phyloP scores from a whole-genome alignment of 2,113 vertebrate genomes.

The Choloepus hoffmanni region DNA sequence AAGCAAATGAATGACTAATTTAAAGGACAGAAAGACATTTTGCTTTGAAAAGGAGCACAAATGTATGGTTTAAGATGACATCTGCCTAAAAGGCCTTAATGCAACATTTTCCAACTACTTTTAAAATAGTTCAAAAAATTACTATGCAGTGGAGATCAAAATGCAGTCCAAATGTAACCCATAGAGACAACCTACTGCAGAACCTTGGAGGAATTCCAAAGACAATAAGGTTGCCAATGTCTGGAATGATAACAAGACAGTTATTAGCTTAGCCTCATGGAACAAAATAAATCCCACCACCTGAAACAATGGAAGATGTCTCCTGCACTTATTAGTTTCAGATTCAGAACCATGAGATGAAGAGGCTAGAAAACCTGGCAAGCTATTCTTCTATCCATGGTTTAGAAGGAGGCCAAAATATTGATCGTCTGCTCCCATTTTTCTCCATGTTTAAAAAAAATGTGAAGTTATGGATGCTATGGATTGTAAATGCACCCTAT shows the following conservation, averaged over 20 bases:
- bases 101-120: neutral
- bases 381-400: neutral
- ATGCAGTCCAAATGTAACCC: neutral
- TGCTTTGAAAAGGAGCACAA: constrained; percentile 6
- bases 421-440: neutral
- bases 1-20: neutral
- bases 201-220: constrained; percentile 2
- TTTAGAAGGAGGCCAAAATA: neutral
- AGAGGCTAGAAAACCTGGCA: neutral
- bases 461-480: neutral
- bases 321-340: neutral
- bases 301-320: neutral
- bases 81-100: neutral
- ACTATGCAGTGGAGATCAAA: constrained; percentile 15
- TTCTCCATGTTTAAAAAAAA: neutral
- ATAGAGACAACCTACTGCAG: neutral
- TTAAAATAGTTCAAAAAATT: constrained; percentile 19
- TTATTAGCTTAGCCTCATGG: neutral
- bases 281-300: neutral
- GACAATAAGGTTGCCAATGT: neutral
- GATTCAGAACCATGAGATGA: neutral
- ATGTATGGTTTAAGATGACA: neutral
- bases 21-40: constrained; percentile 3
- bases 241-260: neutral
- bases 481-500: neutral